Evolutionary conservation across 2,113 vertebrate species (phyloP), one percentile per base, ranked within the genome.

Genomic region (Solenodon paradoxus): DNA sequence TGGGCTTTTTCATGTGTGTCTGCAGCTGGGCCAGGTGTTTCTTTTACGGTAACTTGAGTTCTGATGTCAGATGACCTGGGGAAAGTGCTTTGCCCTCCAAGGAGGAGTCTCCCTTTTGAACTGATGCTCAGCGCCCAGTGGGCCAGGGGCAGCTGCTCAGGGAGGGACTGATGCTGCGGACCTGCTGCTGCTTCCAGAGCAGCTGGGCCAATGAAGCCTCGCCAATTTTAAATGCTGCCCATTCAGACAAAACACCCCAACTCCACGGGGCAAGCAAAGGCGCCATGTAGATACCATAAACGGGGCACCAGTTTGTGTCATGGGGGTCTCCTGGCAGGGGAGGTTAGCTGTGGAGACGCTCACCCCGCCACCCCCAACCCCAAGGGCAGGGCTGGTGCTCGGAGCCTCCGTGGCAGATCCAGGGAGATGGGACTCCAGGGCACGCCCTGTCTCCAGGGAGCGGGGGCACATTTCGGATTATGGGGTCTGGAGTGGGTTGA

Each of bases 11-110:
- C 9, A 26, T 32, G 42, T 85, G 64, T 72, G 55, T 75, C 53
- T 13, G 10, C 49, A 94, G 77, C 68, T 38, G 45, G 30, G 20
- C n/a, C 80, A 87, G 88, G 90, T 95, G 88, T 97, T 97, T 97
- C 92, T 95, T 97, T 97, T 95, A 95, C 42, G 72, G 61, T 72
- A 75, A 87, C 74, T 92, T 82, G 66, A 77, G 57, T 74, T 91
- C 79, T 63, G 22, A 7, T 57, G 61, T 86, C 53, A 88, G 90
- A 32, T 12, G 19, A 64, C 77, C 85, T 35, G 61, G 80, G 77
- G 66, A 61, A 2, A 38, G 10, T 22, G n/a, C 59, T 92, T 35
- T 61, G 77, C 90, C 47, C 89, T 96, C 42, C 20, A 81, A 88
- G 55, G 57, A 75, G 68, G 57, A 75, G 68, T 66, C 66, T 96